These are phyloP conservation scores for Aleadryas rufinucha DNA, from an alignment of 2,113 vertebrate species.

Conservation along the genomic window DNA sequence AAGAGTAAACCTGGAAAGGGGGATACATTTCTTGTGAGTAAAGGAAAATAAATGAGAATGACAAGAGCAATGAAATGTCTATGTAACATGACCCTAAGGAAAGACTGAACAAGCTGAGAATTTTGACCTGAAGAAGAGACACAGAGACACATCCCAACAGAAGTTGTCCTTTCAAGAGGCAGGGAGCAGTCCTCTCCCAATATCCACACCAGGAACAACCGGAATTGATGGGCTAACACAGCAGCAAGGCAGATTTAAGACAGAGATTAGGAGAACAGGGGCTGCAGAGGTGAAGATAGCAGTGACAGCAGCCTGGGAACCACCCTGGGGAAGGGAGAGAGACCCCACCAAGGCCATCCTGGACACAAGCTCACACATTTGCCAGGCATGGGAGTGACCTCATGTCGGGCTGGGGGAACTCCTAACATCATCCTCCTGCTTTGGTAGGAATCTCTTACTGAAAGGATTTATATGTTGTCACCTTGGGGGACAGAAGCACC, in stretches of 20 bases:
- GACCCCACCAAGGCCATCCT: rapidly evolving
- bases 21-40: not conserved
- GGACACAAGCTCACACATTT: not conserved
- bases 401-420: not conserved
- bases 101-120: not conserved
- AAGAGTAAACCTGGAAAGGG: not conserved
- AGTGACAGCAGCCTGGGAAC: not conserved
- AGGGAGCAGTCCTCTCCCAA: not conserved
- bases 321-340: not conserved
- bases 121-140: not conserved
- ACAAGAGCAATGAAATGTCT: not conserved
- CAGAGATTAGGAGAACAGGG: not conserved
- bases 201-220: not conserved
- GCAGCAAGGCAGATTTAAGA: not conserved
- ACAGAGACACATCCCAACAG: not conserved
- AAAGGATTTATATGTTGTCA: not conserved
- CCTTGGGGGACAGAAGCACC: not conserved
- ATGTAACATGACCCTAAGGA: not conserved
- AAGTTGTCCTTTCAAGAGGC: not conserved
- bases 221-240: not conserved
- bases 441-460: not conserved
- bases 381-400: rapidly evolving
- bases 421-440: not conserved
- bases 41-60: slow-evolving; percentile 6
- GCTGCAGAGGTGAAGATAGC: not conserved